Evolutionary conservation across 2,888 invertebrate species (phyloP), one percentile per base, ranked within the genome.

Genomic region (Agriotes lineatus): DNA sequence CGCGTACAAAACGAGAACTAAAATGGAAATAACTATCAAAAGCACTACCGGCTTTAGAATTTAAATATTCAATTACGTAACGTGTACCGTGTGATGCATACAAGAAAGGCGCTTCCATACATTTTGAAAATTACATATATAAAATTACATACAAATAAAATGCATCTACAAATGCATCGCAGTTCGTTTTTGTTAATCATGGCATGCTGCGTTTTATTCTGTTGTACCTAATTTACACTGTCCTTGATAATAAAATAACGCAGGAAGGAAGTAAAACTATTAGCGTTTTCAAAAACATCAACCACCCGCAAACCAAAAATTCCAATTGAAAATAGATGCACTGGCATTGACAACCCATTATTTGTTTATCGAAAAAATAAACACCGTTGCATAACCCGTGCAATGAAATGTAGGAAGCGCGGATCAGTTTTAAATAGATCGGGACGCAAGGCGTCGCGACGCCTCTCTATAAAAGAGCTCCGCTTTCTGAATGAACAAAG

Each of bases 381-480:
- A 63, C 56, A 50, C 10, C 39, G 50, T 66, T 66, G 33, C 60
- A 35, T 60, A 59, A 66, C 44, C 1, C 19, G 4, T 59, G 19
- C 12, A 50, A 60, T 60, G 12, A 60, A 59, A 56, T 54, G 64
- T 69, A 65, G 69, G 65, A 60, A 70, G 66, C 50, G 18, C 22
- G 22, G 37, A 52, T 61, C 42, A 19, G 61, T 58, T 62, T 70
- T 62, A 70, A 70, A 70, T 70, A 70, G 69, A 66, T 12, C 3
- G 59, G 19, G 20, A 30, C 60, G 50, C 33, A 30, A 20, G 44
- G 69, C 69, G 58, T 66, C 69, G 30, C 42, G 69, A 61, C 69
- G 68, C 65, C 35, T 25, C 18, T 7, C 19, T 50, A 57, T 54
- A 44, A 44, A 37, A 44, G 37, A 56, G 44, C 20, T 48, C 56